These are phyloP conservation scores for Oryzias melastigma DNA, from an alignment of 2,113 vertebrate genomes.

Conservation along the genomic window DNA sequence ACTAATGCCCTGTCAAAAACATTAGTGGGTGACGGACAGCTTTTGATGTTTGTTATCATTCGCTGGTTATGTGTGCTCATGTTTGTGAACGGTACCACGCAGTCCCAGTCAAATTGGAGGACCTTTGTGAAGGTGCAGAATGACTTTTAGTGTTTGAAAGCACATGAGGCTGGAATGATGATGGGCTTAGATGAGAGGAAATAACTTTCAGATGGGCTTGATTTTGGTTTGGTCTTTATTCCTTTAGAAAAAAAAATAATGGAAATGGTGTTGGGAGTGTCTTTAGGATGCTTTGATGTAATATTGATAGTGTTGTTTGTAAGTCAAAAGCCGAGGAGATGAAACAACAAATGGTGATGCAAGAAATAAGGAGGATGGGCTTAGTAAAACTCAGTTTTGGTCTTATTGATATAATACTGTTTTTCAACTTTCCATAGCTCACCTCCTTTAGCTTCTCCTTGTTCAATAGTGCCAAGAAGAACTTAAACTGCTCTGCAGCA, in stretches of 20 bases:
- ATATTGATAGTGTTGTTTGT: conserved; percentile 40
- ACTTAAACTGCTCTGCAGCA: too few species aligned
- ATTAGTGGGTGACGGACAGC: conserved; percentile 58
- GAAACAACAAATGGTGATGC: conserved; percentile 19
- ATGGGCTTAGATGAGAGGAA: conserved; percentile 59
- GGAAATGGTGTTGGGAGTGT: conserved; percentile 25
- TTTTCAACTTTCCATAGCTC: not conserved
- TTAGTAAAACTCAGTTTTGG: conserved; percentile 6
- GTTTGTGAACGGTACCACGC: conserved; percentile 37
- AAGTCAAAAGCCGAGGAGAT: conserved; percentile 26
- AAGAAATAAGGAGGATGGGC: conserved; percentile 11
- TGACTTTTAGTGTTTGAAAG: conserved; percentile 61
- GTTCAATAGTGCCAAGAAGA: too few species aligned
- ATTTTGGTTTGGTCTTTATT: conserved; percentile 43
- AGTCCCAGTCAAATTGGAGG: conserved; percentile 36
- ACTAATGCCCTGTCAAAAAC: conserved; percentile 56
- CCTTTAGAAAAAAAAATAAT: conserved; percentile 29
- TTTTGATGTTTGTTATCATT: conserved; percentile 58
- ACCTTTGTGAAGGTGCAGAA: conserved; percentile 28
- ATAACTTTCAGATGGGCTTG: conserved; percentile 36
- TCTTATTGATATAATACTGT: not conserved
- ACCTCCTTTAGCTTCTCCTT: too few species aligned
- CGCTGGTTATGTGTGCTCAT: conserved; percentile 20
- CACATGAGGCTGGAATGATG: conserved; percentile 45
- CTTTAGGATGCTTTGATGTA: conserved; percentile 61